These are phyloP conservation scores for Manacus vitellinus DNA, from an alignment of 2,113 vertebrate species.

Conservation along the genomic window DNA sequence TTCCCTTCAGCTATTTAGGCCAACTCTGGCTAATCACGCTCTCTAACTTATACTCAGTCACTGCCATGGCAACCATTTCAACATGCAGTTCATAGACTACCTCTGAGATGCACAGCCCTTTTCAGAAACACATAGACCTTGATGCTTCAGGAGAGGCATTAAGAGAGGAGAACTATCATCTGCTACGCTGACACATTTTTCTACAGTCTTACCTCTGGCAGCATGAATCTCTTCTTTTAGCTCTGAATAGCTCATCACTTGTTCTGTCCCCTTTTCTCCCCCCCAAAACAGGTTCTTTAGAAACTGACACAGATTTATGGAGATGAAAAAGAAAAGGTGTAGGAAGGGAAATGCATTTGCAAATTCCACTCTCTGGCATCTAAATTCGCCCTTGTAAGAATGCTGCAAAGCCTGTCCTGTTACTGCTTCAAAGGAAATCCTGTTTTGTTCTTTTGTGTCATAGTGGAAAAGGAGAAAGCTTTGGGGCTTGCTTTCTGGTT, in stretches of 20 bases:
- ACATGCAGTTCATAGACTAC: background rate
- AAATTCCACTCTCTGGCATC: constrained; percentile 15
- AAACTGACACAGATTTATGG: constrained; percentile 44
- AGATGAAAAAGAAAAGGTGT: constrained; percentile 39
- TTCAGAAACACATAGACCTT: constrained; percentile 32
- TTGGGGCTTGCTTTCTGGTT: background rate
- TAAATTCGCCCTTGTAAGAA: constrained; percentile 16
- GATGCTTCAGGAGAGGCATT: constrained; percentile 50
- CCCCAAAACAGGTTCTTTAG: constrained; percentile 20
- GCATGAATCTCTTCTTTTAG: constrained; percentile 28
- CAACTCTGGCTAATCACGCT: background rate
- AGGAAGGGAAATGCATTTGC: constrained; percentile 29
- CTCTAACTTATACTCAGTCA: constrained; percentile 16
- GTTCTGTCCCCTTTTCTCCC: constrained; percentile 9
- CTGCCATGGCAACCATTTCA: constrained; percentile 45
- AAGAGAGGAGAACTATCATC: constrained; percentile 30
- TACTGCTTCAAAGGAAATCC: constrained; percentile 1
- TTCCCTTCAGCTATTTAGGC: constrained; percentile 53
- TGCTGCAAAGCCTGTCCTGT: background rate
- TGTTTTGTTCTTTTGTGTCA: background rate
- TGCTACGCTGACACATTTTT: constrained; percentile 50
- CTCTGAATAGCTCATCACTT: constrained; percentile 44
- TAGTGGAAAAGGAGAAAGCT: background rate
- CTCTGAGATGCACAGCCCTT: background rate
- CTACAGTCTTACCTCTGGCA: constrained; percentile 39